These are phyloP conservation scores for Pollimyrus isidori DNA, from an alignment of 2,113 vertebrate genomes.

Conservation along the genomic window DNA sequence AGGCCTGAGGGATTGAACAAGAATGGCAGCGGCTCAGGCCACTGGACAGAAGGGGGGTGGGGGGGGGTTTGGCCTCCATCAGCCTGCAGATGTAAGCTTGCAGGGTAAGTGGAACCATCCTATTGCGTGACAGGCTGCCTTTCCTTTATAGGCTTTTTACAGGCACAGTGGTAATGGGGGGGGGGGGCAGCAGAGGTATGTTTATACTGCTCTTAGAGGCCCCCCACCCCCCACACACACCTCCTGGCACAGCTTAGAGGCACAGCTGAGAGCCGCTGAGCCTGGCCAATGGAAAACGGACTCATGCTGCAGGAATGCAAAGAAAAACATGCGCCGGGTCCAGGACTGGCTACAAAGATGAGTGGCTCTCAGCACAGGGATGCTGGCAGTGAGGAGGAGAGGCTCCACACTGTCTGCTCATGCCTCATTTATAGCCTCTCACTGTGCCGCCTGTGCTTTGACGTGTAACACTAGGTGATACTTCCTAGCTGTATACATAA, in stretches of 20 bases:
- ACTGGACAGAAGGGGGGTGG: background rate
- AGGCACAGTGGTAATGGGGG: background rate
- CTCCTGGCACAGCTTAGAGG: background rate
- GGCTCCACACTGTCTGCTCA: background rate
- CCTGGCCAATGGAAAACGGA: constrained; percentile 6
- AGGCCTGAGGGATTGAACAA: background rate
- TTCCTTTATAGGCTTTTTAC: background rate
- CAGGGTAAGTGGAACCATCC: background rate
- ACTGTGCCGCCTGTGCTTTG: background rate
- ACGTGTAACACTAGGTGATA: background rate
- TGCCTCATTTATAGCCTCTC: background rate
- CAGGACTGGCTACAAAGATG: background rate
- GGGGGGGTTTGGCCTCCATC: background rate
- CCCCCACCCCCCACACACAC: background rate
- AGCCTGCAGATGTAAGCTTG: background rate
- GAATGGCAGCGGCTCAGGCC: background rate
- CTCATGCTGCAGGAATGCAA: constrained; percentile 18
- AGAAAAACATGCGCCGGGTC: constrained; percentile 4
- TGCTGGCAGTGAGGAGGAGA: background rate
- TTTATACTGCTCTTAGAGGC: background rate
- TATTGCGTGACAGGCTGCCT: background rate
- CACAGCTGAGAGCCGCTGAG: constrained; percentile 12
- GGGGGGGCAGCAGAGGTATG: background rate
- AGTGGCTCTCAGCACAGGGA: background rate
- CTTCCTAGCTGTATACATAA: background rate